Conservation (phyloP, 2,113 vertebrate species). For the Ameiurus melas region DNA sequence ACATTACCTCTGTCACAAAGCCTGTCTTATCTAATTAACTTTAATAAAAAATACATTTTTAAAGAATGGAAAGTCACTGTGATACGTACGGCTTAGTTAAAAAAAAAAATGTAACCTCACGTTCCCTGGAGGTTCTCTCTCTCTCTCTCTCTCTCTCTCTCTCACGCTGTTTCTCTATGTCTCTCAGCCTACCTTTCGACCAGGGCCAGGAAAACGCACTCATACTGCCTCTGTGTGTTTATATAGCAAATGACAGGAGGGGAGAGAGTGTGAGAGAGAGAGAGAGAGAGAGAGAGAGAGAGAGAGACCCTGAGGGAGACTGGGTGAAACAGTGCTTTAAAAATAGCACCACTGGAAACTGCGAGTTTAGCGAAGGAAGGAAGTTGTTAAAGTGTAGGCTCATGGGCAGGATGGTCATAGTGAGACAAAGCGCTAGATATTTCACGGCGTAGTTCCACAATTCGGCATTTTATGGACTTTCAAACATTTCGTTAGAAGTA, state of each 20-base stretch:
- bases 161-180: background rate
- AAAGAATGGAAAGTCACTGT: slow-evolving; percentile 5
- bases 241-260: slow-evolving; percentile 54
- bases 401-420: slow-evolving; percentile 54
- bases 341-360: slow-evolving; percentile 74
- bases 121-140: slow-evolving; percentile 32
- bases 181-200: background rate
- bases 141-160: slow-evolving; percentile 9
- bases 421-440: slow-evolving; percentile 57
- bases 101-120: slow-evolving; percentile 51
- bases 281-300: slow-evolving; percentile 26
- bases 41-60: background rate
- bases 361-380: slow-evolving; percentile 68
- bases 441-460: slow-evolving; percentile 12
- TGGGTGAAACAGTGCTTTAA: slow-evolving; percentile 48
- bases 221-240: slow-evolving; percentile 53
- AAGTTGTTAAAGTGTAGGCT: slow-evolving; percentile 71
- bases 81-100: slow-evolving; percentile 28
- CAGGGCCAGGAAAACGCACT: slow-evolving; percentile 35
- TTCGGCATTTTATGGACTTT: background rate
- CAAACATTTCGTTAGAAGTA: background rate
- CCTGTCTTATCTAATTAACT: slow-evolving; percentile 1
- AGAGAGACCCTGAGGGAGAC: slow-evolving; percentile 4
- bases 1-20: background rate
- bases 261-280: slow-evolving; percentile 18